Percentiles rank a stretch among this genome's conserved stretches.
Conservation (phyloP, 2,888 invertebrate species). For the Neelides folsomi region DNA sequence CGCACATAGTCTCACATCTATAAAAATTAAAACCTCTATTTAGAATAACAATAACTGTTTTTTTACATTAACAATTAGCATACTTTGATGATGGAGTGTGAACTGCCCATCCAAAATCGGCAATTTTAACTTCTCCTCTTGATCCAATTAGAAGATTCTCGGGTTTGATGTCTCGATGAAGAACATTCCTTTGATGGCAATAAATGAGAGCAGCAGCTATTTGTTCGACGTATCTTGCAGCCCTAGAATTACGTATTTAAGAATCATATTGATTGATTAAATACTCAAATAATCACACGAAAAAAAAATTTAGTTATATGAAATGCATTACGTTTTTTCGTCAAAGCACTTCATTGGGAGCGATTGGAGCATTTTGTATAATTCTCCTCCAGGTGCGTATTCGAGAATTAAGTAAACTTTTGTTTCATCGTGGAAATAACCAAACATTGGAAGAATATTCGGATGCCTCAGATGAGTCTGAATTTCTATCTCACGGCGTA, state of each 20-base stretch:
- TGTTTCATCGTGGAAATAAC: slow-evolving; percentile 77
- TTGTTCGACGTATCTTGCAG: slow-evolving; percentile 70
- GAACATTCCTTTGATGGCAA: slow-evolving; percentile 79
- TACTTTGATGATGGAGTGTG: slow-evolving; percentile 54
- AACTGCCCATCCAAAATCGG: slow-evolving; percentile 96
- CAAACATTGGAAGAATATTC: slow-evolving; percentile 66
- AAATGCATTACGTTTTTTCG: slow-evolving; percentile 47
- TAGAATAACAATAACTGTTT: neutral
- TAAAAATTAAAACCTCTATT: slow-evolving; percentile 24
- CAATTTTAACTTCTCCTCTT: slow-evolving; percentile 79
- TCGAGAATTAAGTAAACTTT: slow-evolving; percentile 79
- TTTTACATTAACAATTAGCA: neutral
- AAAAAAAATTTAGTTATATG: neutral
- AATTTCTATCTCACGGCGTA: slow-evolving; percentile 83
- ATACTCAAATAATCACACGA: no score
- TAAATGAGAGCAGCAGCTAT: slow-evolving; percentile 75
- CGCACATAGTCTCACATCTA: slow-evolving; percentile 80
- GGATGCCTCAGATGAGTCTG: slow-evolving; percentile 73
- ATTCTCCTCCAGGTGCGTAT: slow-evolving; percentile 71
- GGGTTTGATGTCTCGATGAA: slow-evolving; percentile 68
- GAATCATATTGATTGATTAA: neutral
- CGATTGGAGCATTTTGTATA: slow-evolving; percentile 62
- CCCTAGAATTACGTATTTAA: no score
- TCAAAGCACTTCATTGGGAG: slow-evolving; percentile 61
- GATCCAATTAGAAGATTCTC: slow-evolving; percentile 80